These are phyloP conservation scores for Goniozus legneri DNA, from an alignment of 1,140 invertebrate species.

Conservation along the genomic window DNA sequence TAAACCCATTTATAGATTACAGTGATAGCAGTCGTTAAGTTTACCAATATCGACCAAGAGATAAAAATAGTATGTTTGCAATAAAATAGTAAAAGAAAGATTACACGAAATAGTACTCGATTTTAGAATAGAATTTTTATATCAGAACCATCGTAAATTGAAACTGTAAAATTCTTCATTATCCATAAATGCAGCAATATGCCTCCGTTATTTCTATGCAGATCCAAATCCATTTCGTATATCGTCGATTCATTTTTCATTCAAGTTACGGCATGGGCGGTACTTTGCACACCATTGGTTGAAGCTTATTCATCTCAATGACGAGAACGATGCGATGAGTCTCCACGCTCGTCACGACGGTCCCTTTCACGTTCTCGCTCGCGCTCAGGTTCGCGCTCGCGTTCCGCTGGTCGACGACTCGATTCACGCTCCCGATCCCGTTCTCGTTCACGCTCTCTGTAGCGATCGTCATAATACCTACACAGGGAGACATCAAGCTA, in stretches of 20 bases:
- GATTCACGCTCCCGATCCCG: conserved; percentile 52
- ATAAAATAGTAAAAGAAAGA: no score
- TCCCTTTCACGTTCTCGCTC: conserved; percentile 64
- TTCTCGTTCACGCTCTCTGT: conserved; percentile 63
- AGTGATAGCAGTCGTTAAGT: no score
- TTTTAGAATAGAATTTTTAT: no score
- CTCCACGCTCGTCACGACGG: conserved; percentile 63
- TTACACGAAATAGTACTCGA: no score
- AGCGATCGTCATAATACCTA: conserved; percentile 79
- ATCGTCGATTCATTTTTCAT: no score
- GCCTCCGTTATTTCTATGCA: background rate
- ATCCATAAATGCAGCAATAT: background rate
- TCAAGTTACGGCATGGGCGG: no score
- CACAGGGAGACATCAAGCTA: conserved; percentile 44
- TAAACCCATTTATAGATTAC: no score
- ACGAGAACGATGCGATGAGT: conserved; percentile 66
- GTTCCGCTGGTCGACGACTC: conserved; percentile 48
- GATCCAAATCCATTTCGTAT: background rate
- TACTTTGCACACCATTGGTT: background rate
- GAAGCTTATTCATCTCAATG: conserved; percentile 52
- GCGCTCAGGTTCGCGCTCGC: conserved; percentile 62
- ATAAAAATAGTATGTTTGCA: no score
- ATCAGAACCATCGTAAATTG: background rate
- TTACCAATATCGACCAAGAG: no score
- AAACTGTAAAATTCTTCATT: background rate